Base-by-base conservation (phyloP, 2,113 vertebrate genomes). In the Trinectes maculatus region DNA sequence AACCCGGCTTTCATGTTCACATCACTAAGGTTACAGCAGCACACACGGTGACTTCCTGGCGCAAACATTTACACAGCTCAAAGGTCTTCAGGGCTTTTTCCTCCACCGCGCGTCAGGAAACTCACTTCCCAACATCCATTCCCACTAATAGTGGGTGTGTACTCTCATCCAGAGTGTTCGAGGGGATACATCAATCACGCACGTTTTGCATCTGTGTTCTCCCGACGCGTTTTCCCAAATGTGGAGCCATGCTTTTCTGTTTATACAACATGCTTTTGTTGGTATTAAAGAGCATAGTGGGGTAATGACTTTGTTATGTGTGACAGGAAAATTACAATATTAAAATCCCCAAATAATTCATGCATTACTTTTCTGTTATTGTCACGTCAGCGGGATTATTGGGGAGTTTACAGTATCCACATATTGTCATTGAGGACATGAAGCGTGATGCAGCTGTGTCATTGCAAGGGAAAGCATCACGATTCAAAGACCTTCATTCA, bases 101-200 rank as follows among this genome's bases (percentile, higher is more conserved):
- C 18, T 63, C 36, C 18, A 22, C 42, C 56, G 49, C 26, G 44
- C 40, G 26, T 68, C 37, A 36, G 26, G 10, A 11, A 68, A 55
- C 33, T 65, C 46, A 37, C 63, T 24, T 29, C n/a, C 55, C 31
- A 79, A 29, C 36, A 65, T 47, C 61, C n/a, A 49, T 48, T 62
- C 39, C 15, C 53, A 53, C 40, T 65, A 46, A 51, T 53, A 44
- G 46, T 43, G 39, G 29, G 10, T 56, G 66, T 59, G 21, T 37
- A n/a, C 15, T 16, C 40, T 62, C 39, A 62, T 68, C 33, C 22
- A 55, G 62, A 68, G 26, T n/a, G 54, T 72, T 71, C 43, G 22
- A 22, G 46, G 40, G 40, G 16, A 60, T 33, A 69, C 21, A 71
- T 80, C 76, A 67, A 72, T 84, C 58, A 75, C 34, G 39, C 44